A percentile compares a stretch with the other conserved stretches of the same genome.
Conservation (phyloP, 2,888 invertebrate species). For the Platycnemis pennipes region DNA sequence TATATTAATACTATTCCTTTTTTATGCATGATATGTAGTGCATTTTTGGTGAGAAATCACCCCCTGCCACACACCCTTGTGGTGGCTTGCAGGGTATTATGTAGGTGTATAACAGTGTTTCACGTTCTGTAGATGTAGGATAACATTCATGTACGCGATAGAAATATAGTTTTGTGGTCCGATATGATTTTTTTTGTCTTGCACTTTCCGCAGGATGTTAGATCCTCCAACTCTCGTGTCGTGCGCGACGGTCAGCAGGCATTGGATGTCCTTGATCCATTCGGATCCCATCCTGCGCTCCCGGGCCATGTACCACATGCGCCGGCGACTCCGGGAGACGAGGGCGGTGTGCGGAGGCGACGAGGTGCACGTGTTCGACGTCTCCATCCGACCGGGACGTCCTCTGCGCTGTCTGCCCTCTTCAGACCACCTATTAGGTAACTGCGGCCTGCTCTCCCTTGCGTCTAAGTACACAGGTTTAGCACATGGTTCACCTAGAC, state of each 20-base stretch:
- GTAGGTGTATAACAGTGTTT: no score
- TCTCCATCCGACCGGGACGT: not conserved
- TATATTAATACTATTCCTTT: no score
- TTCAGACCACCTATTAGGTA: not conserved
- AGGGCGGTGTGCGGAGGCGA: not conserved
- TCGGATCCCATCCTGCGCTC: not conserved
- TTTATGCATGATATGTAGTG: no score
- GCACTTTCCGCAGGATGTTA: not conserved
- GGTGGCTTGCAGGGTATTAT: no score
- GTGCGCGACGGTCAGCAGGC: not conserved
- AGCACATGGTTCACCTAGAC: no score
- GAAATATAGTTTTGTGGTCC: no score
- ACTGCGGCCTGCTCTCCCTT: not conserved
- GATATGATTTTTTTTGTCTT: no score
- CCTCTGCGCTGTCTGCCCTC: not conserved
- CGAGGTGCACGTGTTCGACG: not conserved
- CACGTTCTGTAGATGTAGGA: no score
- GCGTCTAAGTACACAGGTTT: no score
- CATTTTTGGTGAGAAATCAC: no score
- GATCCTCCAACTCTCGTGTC: constrained; percentile 28
- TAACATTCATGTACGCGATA: no score
- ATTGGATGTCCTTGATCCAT: not conserved
- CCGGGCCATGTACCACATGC: not conserved
- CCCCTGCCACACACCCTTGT: no score
- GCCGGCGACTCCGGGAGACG: not conserved